A percentile compares a stretch with the other conserved stretches of the same genome.
phyloP scores from a whole-genome alignment of 2,888 invertebrate genomes.

The Caenorhabditis virilis region DNA sequence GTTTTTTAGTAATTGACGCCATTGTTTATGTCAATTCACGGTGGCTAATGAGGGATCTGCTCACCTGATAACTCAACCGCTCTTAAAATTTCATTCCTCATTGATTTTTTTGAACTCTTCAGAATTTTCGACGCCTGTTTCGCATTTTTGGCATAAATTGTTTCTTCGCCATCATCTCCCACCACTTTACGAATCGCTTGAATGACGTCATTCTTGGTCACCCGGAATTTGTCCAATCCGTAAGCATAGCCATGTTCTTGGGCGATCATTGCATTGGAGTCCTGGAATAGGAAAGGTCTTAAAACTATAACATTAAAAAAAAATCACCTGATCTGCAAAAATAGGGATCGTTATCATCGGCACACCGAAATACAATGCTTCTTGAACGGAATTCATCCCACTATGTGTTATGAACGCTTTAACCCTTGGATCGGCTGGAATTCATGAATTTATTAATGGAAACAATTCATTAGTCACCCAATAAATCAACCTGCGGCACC shows the following conservation, averaged over 20 bases:
- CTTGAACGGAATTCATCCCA: constrained; percentile 39
- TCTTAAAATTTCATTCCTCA: constrained; percentile 1
- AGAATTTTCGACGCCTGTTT: neutral
- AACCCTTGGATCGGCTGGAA: constrained; percentile 29
- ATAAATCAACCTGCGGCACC: constrained; percentile 37
- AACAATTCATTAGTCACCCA: constrained; percentile 11
- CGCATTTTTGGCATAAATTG: neutral
- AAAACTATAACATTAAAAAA: neutral
- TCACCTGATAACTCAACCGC: neutral
- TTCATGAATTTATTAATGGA: neutral
- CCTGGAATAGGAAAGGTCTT: constrained; percentile 10
- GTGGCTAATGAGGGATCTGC: neutral
- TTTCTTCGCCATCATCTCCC: constrained; percentile 3
- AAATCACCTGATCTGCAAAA: constrained; percentile 35
- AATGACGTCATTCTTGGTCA: constrained; percentile 17
- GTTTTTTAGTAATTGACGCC: neutral
- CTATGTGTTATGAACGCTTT: constrained; percentile 37
- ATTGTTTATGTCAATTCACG: no score
- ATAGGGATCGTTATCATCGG: constrained; percentile 32
- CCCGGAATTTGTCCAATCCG: constrained; percentile 17
- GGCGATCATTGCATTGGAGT: constrained; percentile 34
- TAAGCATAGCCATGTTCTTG: constrained; percentile 9
- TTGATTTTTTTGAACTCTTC: neutral
- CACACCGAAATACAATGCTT: constrained; percentile 27
- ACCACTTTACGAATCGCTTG: constrained; percentile 17